Evolutionary conservation across 2,888 invertebrate genomes (phyloP).

Genomic region (Ectobius pallidus): DNA sequence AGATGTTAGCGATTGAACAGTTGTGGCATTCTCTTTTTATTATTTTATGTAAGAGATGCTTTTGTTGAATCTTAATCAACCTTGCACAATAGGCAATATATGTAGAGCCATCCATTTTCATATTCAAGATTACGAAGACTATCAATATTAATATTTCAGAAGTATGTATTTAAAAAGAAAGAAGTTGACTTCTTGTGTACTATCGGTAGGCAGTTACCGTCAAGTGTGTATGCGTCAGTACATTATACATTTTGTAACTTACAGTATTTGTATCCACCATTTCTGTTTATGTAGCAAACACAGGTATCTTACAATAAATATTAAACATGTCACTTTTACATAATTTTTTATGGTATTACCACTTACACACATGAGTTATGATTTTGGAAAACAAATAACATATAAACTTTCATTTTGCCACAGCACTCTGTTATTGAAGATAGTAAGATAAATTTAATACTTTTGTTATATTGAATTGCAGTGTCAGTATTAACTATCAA

Average conservation of each 20-base stretch:
- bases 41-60: neutral
- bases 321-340: too few relatives aligned
- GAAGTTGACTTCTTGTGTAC: too few relatives aligned
- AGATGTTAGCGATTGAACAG: neutral
- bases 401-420: too few relatives aligned
- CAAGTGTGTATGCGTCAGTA: neutral
- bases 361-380: too few relatives aligned
- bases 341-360: too few relatives aligned
- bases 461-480: too few relatives aligned
- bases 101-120: slow-evolving; percentile 5
- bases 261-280: slow-evolving; percentile 13
- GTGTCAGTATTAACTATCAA: too few relatives aligned
- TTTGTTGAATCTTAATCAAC: slow-evolving; percentile 1
- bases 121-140: neutral
- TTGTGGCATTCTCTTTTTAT: neutral
- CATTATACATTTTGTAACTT: neutral
- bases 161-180: slow-evolving; percentile 16
- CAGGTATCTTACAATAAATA: neutral
- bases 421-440: too few relatives aligned
- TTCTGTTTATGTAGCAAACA: neutral
- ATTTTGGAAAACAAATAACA: too few relatives aligned
- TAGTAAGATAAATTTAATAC: too few relatives aligned
- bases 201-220: neutral
- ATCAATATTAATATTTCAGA: neutral
- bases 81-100: neutral